phyloP scores from a whole-genome alignment of 2,888 invertebrate species.

The Keiferia lycopersicella region DNA sequence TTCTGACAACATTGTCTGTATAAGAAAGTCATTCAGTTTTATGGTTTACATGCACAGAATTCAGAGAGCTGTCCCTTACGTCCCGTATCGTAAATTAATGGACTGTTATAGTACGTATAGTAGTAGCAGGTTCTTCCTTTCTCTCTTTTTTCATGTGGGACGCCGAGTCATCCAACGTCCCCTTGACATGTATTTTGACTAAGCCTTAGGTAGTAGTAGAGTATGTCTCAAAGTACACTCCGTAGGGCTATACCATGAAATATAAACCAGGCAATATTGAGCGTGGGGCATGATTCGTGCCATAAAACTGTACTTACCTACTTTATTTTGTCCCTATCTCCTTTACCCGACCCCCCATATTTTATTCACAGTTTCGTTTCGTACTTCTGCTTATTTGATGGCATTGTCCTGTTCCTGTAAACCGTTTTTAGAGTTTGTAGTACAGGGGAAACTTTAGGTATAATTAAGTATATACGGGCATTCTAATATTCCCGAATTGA shows the following conservation, averaged over 20 bases:
- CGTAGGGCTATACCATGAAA: constrained; percentile 3
- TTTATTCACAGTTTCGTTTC: constrained; percentile 4
- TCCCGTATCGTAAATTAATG: no score
- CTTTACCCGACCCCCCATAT: not conserved
- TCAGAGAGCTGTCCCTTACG: no score
- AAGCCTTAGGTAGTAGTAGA: not conserved
- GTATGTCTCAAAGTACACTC: no score
- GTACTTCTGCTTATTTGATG: not conserved
- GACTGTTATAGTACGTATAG: no score
- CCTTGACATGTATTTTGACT: not conserved
- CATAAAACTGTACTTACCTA: not conserved
- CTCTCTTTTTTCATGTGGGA: no score
- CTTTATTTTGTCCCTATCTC: not conserved
- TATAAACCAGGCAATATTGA: not conserved
- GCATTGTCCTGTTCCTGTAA: not conserved
- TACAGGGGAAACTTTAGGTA: not conserved
- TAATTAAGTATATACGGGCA: no score
- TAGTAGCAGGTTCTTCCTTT: no score
- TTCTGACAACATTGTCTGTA: no score
- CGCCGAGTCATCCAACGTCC: no score
- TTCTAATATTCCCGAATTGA: no score
- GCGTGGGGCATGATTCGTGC: constrained; percentile 5
- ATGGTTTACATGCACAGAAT: no score
- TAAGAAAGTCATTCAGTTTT: no score
- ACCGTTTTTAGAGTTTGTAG: not conserved